Conservation (phyloP, 2,888 invertebrate genomes). For the Eupithecia exiguata region DNA sequence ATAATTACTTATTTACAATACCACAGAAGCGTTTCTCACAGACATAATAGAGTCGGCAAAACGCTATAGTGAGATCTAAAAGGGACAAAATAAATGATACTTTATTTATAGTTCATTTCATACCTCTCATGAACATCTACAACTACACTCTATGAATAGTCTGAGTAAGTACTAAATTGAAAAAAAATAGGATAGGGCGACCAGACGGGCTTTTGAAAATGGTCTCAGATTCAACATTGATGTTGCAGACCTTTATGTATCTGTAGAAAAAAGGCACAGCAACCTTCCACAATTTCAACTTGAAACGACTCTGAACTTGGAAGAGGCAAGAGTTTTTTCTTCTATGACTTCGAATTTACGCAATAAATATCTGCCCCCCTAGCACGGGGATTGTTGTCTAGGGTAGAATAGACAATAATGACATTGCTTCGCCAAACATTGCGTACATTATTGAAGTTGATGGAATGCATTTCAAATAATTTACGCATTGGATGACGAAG, state of each 20-base stretch:
- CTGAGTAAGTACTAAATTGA: slow-evolving; percentile 6
- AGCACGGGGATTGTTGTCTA: no score
- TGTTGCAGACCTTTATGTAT: neutral
- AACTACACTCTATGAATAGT: slow-evolving; percentile 9
- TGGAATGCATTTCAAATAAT: no score
- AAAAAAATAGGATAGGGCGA: neutral
- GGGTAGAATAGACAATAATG: no score
- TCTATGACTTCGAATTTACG: no score
- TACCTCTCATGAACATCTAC: neutral
- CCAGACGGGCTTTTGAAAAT: neutral
- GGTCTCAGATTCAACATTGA: neutral
- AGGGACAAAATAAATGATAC: neutral
- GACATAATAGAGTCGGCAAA: neutral
- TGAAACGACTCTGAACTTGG: neutral
- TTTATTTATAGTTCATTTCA: neutral
- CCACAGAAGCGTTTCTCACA: slow-evolving; percentile 33
- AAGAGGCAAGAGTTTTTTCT: neutral
- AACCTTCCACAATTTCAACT: neutral
- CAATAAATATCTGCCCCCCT: neutral
- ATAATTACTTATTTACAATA: slow-evolving; percentile 37
- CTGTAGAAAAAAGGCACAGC: neutral
- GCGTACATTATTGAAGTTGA: no score
- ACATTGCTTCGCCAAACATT: no score
- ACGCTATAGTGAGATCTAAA: neutral
- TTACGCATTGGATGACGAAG: no score